These are phyloP conservation scores for Hydriomena furcata DNA, from an alignment of 2,888 invertebrate species.

Conservation along the genomic window DNA sequence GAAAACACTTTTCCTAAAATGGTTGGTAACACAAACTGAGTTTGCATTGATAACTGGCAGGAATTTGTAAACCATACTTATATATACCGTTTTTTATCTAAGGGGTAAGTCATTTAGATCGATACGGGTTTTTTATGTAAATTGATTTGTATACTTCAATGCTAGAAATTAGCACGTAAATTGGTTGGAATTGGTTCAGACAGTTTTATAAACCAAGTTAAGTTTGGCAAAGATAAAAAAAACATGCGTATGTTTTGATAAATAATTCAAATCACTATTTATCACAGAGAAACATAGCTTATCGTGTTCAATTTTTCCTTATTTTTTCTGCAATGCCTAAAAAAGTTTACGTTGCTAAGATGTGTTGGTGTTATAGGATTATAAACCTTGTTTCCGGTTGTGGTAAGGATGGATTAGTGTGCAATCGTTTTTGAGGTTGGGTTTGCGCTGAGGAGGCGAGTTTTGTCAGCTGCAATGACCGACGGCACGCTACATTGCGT, in stretches of 20 bases:
- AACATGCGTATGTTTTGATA: not conserved
- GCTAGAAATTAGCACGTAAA: conserved; percentile 29
- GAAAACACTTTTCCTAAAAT: conserved; percentile 3
- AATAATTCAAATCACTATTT: conserved; percentile 6
- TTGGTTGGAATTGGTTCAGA: conserved; percentile 2
- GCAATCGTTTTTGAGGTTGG: conserved; percentile 56
- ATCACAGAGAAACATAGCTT: not conserved
- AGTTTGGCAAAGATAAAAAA: not conserved
- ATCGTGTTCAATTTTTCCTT: conserved; percentile 10
- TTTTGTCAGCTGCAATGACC: conserved; percentile 54
- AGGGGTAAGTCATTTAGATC: conserved; percentile 21
- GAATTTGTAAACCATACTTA: conserved; percentile 24
- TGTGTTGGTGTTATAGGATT: conserved; percentile 27
- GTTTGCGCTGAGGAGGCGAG: conserved; percentile 56
- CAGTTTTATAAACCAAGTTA: not conserved
- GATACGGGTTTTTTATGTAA: conserved; percentile 36
- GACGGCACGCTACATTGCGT: conserved; percentile 76
- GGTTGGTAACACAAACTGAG: conserved; percentile 16
- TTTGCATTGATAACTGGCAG: conserved; percentile 28
- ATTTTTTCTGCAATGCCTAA: conserved; percentile 10
- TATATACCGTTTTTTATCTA: conserved; percentile 33
- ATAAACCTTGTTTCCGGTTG: conserved; percentile 37
- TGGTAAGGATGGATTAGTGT: conserved; percentile 44
- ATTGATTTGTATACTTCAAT: conserved; percentile 34
- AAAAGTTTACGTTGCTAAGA: conserved; percentile 4